Base-by-base conservation (phyloP, 2,888 invertebrate genomes). In the Drosophila differens region DNA sequence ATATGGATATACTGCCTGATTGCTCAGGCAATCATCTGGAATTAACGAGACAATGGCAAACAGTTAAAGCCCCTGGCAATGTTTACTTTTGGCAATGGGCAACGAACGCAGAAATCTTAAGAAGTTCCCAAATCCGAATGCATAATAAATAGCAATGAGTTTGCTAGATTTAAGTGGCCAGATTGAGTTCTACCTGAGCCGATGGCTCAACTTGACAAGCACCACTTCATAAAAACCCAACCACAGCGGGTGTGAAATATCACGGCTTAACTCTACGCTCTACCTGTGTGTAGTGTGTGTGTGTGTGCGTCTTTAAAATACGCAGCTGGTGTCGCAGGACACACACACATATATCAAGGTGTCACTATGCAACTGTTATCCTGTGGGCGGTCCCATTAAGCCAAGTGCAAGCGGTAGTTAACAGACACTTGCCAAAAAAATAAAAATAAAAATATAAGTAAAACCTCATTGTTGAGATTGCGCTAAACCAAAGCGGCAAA, bases 181-280 rank as follows among this genome's bases (percentile, higher is more conserved):
- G 57, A 73, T 68, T 61, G 44, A 19, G 62, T 49, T 44, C 61
- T 77, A 75, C 67, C 75, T 78, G 62, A n/a, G 14, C 30, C 25
- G 28, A 3, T 44, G 51, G 47, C 62, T 76, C 53, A 74, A 62
- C 74, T 73, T 74, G 73, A 60, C 70, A 60, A 64, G 73, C 73
- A 80, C 76, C 74, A 80, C 74, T 76, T 83, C 60, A 82, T 67
- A 49, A 76, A 67, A 77, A 72, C 49, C 41, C 62, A 79, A 68
- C 83, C 85, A 62, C 89, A 81, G 89, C 84, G 78, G 83, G 87
- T 89, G 86, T 89, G 89, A 87, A 87, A 72, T 77, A 83, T 89
- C 72, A 87, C 89, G 76, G 84, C 76, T 86, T 86, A 77, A 19
- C 49, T 44, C n/a, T n/a, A 2, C 16, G 10, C 6, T 55, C 44